Evolutionary conservation across 2,888 invertebrate species (phyloP), one percentile per base, ranked within the genome.

Genomic region (Acleris literana): DNA sequence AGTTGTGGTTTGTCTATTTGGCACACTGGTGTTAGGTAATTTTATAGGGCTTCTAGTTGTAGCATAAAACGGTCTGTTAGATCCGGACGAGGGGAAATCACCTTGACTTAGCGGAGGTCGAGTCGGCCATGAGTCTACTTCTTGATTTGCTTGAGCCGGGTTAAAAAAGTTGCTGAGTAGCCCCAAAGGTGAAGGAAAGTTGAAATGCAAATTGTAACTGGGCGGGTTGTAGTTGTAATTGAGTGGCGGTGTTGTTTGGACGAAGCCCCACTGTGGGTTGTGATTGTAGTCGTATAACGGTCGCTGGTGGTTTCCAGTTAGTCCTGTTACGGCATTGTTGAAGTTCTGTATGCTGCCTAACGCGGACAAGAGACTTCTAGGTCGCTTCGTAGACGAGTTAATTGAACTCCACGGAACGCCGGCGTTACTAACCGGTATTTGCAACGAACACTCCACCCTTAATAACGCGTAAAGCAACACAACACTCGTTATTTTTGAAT

Each of bases 61-160:
- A 46, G 18, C 48, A 33, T 44, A 17, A 18, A 33, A n/a, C 20
- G 56, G 61, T 56, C 22, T 22, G 39, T 58, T 46, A 29, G 25
- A 33, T 43, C 29, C 18, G 29, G 29, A 22, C 17, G n/a, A 13
- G 51, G 20, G 46, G 61, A 55, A 57, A 39, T 59, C 66, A 70
- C 66, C 69, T 70, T 69, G 66, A 16, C 9, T 5, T 18, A 48
- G 25, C 25, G 55, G 62, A 69, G 69, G 57, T 62, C 65, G 60
- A 52, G 46, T 44, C 54, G 65, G 60, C 62, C 55, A n/a, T 57
- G 56, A 60, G 60, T 68, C 54, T 44, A 60, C 62, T 44, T 59
- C 52, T 60, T 48, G 62, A 61, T 65, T 66, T 17, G 17, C 18
- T 54, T 39, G 59, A 17, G 11, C 16, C 39, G 56, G 25, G 13